Evolutionary conservation across 2,888 invertebrate species (phyloP).

Genomic region (Drosophila lacicola): DNA sequence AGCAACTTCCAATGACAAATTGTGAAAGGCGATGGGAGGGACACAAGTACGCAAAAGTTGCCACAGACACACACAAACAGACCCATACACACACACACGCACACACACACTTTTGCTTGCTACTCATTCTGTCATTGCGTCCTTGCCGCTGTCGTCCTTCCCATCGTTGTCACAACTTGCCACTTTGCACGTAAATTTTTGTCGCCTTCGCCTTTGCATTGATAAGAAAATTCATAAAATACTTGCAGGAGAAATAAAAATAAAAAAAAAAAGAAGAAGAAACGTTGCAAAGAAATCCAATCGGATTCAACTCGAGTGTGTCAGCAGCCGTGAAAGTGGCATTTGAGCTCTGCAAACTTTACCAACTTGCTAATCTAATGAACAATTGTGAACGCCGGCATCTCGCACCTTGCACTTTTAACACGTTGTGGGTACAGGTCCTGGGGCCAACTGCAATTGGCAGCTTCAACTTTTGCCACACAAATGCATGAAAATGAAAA

Average conservation of each 20-base stretch:
- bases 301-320: conserved; percentile 69
- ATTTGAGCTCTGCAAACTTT: conserved; percentile 75
- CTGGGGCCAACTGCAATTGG: conserved; percentile 62
- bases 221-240: conserved; percentile 82
- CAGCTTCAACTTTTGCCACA: conserved; percentile 69
- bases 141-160: conserved; percentile 12
- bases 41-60: conserved; percentile 45
- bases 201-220: conserved; percentile 71
- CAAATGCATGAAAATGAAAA: conserved; percentile 61
- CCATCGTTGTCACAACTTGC: conserved; percentile 71
- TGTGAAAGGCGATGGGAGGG: conserved; percentile 53
- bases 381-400: conserved; percentile 70
- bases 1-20: conserved; percentile 77
- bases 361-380: conserved; percentile 79
- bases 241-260: conserved; percentile 37
- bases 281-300: conserved; percentile 52
- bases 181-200: conserved; percentile 78
- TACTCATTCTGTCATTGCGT: conserved; percentile 18
- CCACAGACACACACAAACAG: conserved; percentile 12
- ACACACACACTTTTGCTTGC: conserved; percentile 32
- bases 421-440: conserved; percentile 41
- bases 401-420: conserved; percentile 62
- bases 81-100: conserved; percentile 2
- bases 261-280: conserved; percentile 6
- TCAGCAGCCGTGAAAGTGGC: conserved; percentile 78